These are phyloP conservation scores for Callyntrura sp. DNA, from an alignment of 2,888 invertebrate species.

Conservation along the genomic window DNA sequence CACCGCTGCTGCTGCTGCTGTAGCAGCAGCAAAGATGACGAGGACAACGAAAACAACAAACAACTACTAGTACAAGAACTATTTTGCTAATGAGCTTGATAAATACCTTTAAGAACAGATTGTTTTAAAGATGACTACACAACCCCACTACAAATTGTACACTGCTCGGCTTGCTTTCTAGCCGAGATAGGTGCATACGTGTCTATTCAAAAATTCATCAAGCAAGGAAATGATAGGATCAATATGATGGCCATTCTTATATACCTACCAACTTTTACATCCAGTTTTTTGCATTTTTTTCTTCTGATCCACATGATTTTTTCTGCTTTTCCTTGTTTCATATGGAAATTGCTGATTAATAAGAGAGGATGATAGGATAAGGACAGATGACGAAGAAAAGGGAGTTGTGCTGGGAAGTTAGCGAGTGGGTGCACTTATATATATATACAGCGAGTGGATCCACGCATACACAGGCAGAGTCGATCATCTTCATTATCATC, in stretches of 20 bases:
- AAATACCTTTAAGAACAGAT: conserved; percentile 56
- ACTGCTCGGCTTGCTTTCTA: background rate
- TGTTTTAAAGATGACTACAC: conserved; percentile 42
- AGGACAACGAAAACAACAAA: conserved; percentile 9
- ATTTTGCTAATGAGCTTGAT: conserved; percentile 69
- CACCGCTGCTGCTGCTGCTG: background rate
- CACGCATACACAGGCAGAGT: background rate
- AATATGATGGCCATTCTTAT: too few species aligned
- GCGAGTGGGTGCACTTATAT: background rate
- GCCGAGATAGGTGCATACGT: background rate
- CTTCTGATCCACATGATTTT: background rate
- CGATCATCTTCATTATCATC: background rate
- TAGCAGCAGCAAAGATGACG: background rate
- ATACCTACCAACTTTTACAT: background rate
- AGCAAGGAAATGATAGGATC: background rate
- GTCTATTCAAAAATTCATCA: conserved; percentile 54
- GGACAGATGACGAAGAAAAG: background rate
- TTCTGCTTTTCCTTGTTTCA: background rate
- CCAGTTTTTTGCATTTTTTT: background rate
- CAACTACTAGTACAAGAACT: conserved; percentile 24
- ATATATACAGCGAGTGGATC: too few species aligned
- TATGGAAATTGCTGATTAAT: conserved; percentile 26
- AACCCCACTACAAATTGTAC: conserved; percentile 63
- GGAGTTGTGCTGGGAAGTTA: background rate
- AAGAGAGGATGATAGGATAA: too few species aligned